These are phyloP conservation scores for Rhagoletis pomonella DNA, from an alignment of 1,140 invertebrate species.

Conservation along the genomic window DNA sequence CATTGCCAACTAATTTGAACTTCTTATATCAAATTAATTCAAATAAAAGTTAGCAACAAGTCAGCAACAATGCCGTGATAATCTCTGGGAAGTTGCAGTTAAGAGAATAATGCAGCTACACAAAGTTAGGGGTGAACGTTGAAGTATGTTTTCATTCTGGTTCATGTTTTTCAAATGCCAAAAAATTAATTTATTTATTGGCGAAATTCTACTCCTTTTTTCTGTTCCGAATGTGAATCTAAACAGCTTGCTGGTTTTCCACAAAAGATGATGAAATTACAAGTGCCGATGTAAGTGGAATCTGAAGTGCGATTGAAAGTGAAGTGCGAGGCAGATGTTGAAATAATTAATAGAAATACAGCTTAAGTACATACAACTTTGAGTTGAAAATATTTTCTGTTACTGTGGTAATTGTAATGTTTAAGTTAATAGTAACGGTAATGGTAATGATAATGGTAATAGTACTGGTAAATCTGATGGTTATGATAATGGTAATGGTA, in stretches of 20 bases:
- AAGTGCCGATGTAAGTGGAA: not conserved
- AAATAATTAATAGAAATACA: not conserved
- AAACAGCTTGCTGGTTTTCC: not conserved
- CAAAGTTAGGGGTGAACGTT: not conserved
- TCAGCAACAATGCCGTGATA: not conserved
- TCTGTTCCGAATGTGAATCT: not conserved
- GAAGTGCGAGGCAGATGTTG: not conserved
- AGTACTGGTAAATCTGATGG: no score
- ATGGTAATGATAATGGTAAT: no score
- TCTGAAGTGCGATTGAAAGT: not conserved
- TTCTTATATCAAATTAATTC: constrained; percentile 43
- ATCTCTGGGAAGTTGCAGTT: not conserved
- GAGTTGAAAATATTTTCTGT: no score
- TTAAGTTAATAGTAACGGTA: no score
- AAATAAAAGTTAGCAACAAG: constrained; percentile 16
- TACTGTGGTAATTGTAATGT: no score
- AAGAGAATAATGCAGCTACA: not conserved
- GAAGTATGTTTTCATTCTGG: not conserved
- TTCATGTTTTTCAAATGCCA: not conserved
- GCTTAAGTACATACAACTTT: not conserved
- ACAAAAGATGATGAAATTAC: not conserved
- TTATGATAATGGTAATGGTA: no score
- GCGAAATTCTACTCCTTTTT: not conserved
- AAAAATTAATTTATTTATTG: constrained; percentile 11
- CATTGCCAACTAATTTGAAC: constrained; percentile 31